These are phyloP conservation scores for Perccottus glenii DNA, from an alignment of 2,113 vertebrate genomes.

Conservation along the genomic window DNA sequence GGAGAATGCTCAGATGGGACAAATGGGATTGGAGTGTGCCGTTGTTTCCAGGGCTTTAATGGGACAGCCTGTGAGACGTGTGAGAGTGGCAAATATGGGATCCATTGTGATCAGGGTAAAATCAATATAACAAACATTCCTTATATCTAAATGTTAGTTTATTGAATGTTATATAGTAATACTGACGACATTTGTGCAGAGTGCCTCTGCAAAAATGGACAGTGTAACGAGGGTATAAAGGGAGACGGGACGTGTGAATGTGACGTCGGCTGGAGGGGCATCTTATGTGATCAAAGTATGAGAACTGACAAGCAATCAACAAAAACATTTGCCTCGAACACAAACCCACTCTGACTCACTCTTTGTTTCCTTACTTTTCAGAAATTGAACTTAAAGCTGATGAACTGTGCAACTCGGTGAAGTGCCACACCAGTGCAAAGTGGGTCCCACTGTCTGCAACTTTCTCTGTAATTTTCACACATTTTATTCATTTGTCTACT, in stretches of 20 bases:
- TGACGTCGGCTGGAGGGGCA: conserved; percentile 86
- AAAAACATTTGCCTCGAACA: background rate
- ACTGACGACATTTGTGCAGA: conserved; percentile 60
- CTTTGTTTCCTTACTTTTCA: conserved; percentile 63
- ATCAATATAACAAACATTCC: background rate
- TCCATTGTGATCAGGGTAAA: conserved; percentile 88
- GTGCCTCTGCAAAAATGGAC: conserved; percentile 84
- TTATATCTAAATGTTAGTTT: background rate
- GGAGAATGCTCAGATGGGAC: conserved; percentile 86
- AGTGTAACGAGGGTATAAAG: conserved; percentile 79
- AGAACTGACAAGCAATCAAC: no score
- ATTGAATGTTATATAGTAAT: background rate
- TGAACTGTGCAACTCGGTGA: conserved; percentile 75
- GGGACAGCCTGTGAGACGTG: conserved; percentile 92
- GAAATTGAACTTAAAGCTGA: conserved; percentile 79
- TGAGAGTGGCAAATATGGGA: conserved; percentile 77
- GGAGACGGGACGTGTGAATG: conserved; percentile 91
- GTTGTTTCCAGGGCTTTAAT: conserved; percentile 77
- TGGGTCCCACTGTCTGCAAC: conserved; percentile 70
- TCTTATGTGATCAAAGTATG: conserved; percentile 83
- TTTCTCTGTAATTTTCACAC: background rate
- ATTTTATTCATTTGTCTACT: background rate
- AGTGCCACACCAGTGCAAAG: conserved; percentile 93
- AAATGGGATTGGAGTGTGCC: conserved; percentile 83
- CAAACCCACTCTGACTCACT: background rate